A percentile compares a stretch with the other conserved stretches of the same genome.
Evolutionary conservation across 2,113 vertebrate genomes (phyloP).

Genomic region (Pseudorhombus dupliciocellatus): DNA sequence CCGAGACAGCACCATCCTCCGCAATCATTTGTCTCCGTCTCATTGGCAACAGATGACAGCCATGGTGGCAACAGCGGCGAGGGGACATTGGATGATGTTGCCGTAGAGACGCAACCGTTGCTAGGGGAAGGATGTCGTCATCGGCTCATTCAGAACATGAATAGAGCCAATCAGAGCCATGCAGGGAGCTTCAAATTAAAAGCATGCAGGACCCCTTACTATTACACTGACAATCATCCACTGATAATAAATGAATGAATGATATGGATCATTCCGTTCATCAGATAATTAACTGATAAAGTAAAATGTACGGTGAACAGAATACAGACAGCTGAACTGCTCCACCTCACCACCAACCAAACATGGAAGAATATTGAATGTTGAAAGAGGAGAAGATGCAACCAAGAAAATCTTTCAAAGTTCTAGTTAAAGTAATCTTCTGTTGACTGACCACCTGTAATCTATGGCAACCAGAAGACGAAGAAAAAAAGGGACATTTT

Average conservation of each 20-base stretch:
- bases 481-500: no score
- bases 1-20: constrained; percentile 20
- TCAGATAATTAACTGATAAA: neutral
- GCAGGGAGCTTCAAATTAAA: neutral
- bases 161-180: neutral
- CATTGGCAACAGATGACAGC: constrained; percentile 33
- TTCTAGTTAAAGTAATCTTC: no score
- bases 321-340: no score
- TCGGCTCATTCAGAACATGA: constrained; percentile 23
- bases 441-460: no score
- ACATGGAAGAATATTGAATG: no score
- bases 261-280: neutral
- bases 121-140: constrained; percentile 73
- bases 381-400: no score
- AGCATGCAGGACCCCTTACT: neutral
- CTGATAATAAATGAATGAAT: neutral
- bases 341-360: no score
- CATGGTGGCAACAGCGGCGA: constrained; percentile 35
- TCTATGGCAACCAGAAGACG: no score
- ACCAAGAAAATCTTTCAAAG: no score
- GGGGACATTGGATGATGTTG: constrained; percentile 72
- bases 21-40: constrained; percentile 7
- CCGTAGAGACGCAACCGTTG: constrained; percentile 80
- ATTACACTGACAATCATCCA: no score
- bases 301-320: neutral